Conservation (phyloP, 23 tunicate genomes). For the Halocynthia aurantium region DNA sequence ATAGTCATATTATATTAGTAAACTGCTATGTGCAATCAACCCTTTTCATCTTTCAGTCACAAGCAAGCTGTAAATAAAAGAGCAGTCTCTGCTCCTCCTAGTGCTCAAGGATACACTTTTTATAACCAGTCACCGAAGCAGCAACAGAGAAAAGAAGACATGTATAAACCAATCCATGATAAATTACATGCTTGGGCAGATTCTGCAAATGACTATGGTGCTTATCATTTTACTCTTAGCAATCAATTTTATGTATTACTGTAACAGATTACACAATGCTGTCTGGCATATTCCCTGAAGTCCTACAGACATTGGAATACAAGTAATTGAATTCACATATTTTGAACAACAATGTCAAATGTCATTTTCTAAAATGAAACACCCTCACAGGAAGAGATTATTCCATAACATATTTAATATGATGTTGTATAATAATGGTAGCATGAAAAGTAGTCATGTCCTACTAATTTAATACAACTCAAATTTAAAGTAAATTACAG, state of each 20-base stretch:
- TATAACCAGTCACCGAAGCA: slow-evolving; percentile 38
- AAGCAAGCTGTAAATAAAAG: slow-evolving; percentile 24
- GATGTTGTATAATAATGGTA: no score
- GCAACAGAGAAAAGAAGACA: slow-evolving; percentile 20
- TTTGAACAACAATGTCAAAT: no score
- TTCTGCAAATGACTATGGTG: slow-evolving; percentile 69
- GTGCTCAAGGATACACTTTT: slow-evolving; percentile 59
- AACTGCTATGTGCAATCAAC: no score
- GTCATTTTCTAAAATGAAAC: no score
- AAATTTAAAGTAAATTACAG: no score
- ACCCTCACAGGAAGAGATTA: no score
- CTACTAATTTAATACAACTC: no score
- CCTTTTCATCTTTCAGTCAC: not conserved
- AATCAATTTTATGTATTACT: not conserved
- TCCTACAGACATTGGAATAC: not conserved
- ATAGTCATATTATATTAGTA: no score
- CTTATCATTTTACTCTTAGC: not conserved
- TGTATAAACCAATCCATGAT: slow-evolving; percentile 30
- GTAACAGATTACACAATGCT: not conserved
- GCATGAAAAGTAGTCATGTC: no score
- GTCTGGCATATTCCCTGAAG: not conserved
- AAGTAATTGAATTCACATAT: no score
- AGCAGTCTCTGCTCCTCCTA: slow-evolving; percentile 70
- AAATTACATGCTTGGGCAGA: slow-evolving; percentile 61
- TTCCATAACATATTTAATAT: no score